Evolutionary conservation across 1,140 invertebrate genomes (phyloP).

Genomic region (Drosophila miranda): DNA sequence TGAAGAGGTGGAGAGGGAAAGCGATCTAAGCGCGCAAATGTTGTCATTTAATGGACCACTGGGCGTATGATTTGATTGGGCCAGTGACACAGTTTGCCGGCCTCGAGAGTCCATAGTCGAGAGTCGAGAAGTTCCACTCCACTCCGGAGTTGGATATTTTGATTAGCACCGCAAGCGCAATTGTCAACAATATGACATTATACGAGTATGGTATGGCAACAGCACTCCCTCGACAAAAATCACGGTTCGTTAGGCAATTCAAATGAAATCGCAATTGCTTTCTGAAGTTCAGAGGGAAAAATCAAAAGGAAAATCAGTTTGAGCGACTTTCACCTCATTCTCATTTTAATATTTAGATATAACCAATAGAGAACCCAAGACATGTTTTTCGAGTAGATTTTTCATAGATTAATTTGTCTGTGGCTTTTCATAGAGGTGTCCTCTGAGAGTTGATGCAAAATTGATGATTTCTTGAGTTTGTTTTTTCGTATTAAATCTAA

Average conservation of each 20-base stretch:
- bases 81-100: slow-evolving; percentile 69
- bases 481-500: no score
- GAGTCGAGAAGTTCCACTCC: slow-evolving; percentile 19
- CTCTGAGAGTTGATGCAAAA: no score
- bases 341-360: no score
- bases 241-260: slow-evolving; percentile 72
- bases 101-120: slow-evolving; percentile 3
- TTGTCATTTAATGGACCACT: slow-evolving; percentile 80
- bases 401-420: slow-evolving; percentile 5
- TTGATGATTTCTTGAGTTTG: no score
- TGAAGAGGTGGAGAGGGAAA: slow-evolving; percentile 6
- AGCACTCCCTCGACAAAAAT: slow-evolving; percentile 34
- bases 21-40: slow-evolving; percentile 44
- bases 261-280: slow-evolving; percentile 66
- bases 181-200: slow-evolving; percentile 60
- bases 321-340: no score
- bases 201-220: not conserved
- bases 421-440: no score
- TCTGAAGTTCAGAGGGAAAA: slow-evolving; percentile 11
- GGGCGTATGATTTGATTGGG: slow-evolving; percentile 76
- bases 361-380: no score
- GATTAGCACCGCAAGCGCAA: slow-evolving; percentile 69
- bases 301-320: not conserved
- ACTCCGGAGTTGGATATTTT: slow-evolving; percentile 71
- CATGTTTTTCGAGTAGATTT: slow-evolving; percentile 1